phyloP scores from a whole-genome alignment of 2,113 vertebrate genomes.

The Cyprinodon brontotheroides region DNA sequence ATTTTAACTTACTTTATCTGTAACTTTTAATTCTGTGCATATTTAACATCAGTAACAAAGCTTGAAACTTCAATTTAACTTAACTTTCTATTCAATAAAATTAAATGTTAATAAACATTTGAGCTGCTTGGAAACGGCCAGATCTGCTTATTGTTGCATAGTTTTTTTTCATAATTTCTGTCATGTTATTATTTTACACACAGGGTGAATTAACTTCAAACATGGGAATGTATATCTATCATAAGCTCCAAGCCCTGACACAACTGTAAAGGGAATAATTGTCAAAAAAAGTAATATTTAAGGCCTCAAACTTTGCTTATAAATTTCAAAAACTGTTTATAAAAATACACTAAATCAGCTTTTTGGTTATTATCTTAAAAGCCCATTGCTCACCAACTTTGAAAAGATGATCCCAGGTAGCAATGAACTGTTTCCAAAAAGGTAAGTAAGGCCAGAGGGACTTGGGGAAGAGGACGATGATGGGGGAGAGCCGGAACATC shows the following conservation, averaged over 20 bases:
- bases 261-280: not conserved
- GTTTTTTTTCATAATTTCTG: too few relatives aligned
- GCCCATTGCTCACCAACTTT: slow-evolving; percentile 69
- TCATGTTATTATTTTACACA: too few relatives aligned
- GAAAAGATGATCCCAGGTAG: slow-evolving; percentile 79
- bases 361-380: not conserved
- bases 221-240: not conserved
- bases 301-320: too few relatives aligned
- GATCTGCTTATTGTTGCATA: too few relatives aligned
- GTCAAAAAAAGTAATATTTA: too few relatives aligned
- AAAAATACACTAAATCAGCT: not conserved
- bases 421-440: slow-evolving; percentile 78
- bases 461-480: slow-evolving; percentile 77
- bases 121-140: too few relatives aligned
- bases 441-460: slow-evolving; percentile 75
- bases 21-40: not conserved
- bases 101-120: too few relatives aligned
- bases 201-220: not conserved
- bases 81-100: too few relatives aligned
- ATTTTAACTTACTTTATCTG: not conserved
- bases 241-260: not conserved
- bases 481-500: slow-evolving; percentile 76
- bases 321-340: too few relatives aligned
- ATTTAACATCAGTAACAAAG: not conserved
- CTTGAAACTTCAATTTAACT: not conserved